Percentiles rank a stretch among this genome's conserved stretches.
Evolutionary conservation across 2,113 vertebrate species (phyloP).

Genomic region (Dromiciops gliroides): DNA sequence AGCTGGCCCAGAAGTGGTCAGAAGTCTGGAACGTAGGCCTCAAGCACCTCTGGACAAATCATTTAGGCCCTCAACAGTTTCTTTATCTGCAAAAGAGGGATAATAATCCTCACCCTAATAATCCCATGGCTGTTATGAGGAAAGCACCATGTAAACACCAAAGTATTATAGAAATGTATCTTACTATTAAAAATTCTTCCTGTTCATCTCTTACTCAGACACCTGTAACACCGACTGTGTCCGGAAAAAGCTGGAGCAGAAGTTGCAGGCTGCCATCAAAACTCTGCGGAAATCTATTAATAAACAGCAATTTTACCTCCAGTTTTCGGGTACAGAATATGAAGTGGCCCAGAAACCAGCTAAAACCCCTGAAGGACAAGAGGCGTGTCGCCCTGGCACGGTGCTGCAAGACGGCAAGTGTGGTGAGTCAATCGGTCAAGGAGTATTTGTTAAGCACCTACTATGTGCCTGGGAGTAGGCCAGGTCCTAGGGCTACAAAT

Average conservation of each 20-base stretch:
- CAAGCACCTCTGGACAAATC: neutral
- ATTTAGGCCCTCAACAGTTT: neutral
- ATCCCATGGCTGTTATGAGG: accelerated
- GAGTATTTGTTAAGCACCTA: neutral
- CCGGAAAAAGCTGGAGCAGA: constrained; percentile 91
- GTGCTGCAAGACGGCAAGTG: constrained; percentile 91
- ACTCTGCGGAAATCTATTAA: constrained; percentile 94
- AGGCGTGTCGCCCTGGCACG: constrained; percentile 91
- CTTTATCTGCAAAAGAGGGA: accelerated
- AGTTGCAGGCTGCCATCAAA: constrained; percentile 92
- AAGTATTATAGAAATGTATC: neutral
- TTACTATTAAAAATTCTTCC: constrained; percentile 23
- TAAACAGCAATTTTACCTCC: constrained; percentile 96
- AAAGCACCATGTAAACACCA: neutral
- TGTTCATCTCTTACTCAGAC: constrained; percentile 83
- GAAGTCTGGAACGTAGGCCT: neutral
- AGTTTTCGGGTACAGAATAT: constrained; percentile 94
- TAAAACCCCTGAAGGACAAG: constrained; percentile 84
- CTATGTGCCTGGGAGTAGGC: neutral
- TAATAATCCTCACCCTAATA: accelerated
- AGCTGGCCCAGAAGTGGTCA: neutral
- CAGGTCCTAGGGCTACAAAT: neutral
- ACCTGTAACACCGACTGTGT: constrained; percentile 91
- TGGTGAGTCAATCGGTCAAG: constrained; percentile 83
- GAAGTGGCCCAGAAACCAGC: constrained; percentile 93